A percentile compares a stretch with the other conserved stretches of the same genome.
These are phyloP conservation scores for Apoderus coryli DNA, from an alignment of 2,888 invertebrate species.

Conservation along the genomic window DNA sequence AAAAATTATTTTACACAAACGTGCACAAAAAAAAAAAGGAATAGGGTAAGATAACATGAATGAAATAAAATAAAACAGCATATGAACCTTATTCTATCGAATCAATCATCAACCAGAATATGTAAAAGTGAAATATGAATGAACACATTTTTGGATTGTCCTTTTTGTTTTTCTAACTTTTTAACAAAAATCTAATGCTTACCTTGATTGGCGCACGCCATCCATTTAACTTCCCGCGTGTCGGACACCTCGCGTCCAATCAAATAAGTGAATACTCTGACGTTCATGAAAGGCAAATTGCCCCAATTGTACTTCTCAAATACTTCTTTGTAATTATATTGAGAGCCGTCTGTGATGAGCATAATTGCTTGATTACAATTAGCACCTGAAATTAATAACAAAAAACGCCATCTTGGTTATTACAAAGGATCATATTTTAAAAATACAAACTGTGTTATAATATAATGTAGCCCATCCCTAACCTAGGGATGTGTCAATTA, in stretches of 20 bases:
- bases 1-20: no score
- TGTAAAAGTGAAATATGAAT: no score
- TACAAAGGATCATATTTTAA: not conserved
- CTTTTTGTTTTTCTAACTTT: no score
- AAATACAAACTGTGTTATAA: no score
- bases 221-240: conserved; percentile 87
- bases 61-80: no score
- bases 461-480: no score
- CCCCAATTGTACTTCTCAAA: conserved; percentile 85
- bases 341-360: conserved; percentile 97
- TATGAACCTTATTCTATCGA: no score
- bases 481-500: no score
- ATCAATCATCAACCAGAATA: no score
- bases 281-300: conserved; percentile 58
- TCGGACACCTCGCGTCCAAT: conserved; percentile 76
- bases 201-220: conserved; percentile 94
- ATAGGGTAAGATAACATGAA: no score
- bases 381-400: conserved; percentile 24
- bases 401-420: not conserved
- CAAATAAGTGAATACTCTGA: conserved; percentile 93
- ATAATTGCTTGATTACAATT: conserved; percentile 90
- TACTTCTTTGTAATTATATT: conserved; percentile 83
- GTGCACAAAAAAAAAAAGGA: no score
- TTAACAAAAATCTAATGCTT: conserved; percentile 15
- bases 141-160: conserved; percentile 7